Evolutionary conservation across 2,113 vertebrate genomes (phyloP).

Genomic region (Tringa solitaria): DNA sequence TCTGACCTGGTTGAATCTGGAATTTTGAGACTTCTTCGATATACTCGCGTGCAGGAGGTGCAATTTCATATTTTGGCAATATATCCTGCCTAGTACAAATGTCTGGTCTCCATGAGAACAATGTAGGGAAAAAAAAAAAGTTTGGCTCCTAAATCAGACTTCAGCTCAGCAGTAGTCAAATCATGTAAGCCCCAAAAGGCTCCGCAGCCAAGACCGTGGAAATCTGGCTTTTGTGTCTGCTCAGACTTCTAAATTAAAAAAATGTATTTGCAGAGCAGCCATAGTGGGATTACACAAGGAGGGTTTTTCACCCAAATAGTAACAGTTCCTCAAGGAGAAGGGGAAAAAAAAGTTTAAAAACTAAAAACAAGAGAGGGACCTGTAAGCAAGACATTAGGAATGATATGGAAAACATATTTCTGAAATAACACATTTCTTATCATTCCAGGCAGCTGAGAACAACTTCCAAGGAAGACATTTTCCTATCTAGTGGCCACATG

Average conservation of each 20-base stretch:
- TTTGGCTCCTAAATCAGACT: conserved; percentile 48
- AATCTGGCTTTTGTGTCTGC: conserved; percentile 6
- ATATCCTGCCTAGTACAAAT: neutral
- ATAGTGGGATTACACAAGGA: neutral
- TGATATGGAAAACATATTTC: neutral
- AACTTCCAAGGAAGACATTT: neutral
- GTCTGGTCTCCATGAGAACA: conserved; percentile 38
- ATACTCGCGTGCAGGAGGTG: neutral
- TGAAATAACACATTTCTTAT: neutral
- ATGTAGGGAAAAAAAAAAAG: neutral
- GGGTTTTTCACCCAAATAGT: neutral
- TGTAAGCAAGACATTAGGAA: neutral
- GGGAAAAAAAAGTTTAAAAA: neutral
- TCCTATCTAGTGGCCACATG: neutral
- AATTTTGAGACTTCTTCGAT: neutral
- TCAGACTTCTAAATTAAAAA: neutral
- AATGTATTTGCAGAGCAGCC: neutral
- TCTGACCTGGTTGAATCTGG: neutral
- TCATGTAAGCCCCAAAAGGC: conserved; percentile 30
- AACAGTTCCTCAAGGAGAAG: neutral
- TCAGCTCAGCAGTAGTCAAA: conserved; percentile 44
- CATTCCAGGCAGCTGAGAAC: neutral
- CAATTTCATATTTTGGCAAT: neutral
- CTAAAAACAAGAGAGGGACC: rapidly evolving
- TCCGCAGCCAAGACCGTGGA: neutral